Evolutionary conservation across 2,888 invertebrate genomes (phyloP).

Genomic region (Sinopyrophorus schimmeli): DNA sequence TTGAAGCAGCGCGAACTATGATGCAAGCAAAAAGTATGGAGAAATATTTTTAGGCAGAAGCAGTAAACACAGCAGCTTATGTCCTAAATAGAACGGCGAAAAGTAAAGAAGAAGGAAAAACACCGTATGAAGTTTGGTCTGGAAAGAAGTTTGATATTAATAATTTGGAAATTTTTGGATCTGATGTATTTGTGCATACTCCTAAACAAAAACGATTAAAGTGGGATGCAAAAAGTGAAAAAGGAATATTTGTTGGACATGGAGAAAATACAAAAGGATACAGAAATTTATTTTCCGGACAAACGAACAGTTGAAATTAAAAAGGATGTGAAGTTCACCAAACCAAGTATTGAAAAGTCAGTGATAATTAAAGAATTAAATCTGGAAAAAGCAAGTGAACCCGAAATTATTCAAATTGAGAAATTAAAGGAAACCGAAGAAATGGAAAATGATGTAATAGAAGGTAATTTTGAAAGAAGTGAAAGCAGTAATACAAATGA

Average conservation of each 20-base stretch:
- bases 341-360: neutral
- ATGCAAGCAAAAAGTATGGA: slow-evolving; percentile 36
- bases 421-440: neutral
- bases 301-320: slow-evolving; percentile 26
- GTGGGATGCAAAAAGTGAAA: slow-evolving; percentile 44
- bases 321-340: slow-evolving; percentile 29
- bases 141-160: slow-evolving; percentile 43
- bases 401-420: neutral
- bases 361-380: too few relatives aligned
- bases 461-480: too few relatives aligned
- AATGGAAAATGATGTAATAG: too few relatives aligned
- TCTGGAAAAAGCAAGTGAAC: too few relatives aligned
- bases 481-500: too few relatives aligned
- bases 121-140: slow-evolving; percentile 48
- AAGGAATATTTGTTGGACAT: slow-evolving; percentile 48
- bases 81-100: slow-evolving; percentile 33
- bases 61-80: slow-evolving; percentile 36
- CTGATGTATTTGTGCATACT: slow-evolving; percentile 44
- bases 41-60: slow-evolving; percentile 45
- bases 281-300: slow-evolving; percentile 28
- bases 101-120: slow-evolving; percentile 32
- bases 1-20: slow-evolving; percentile 44
- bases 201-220: slow-evolving; percentile 45
- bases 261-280: slow-evolving; percentile 38
- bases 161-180: slow-evolving; percentile 48